Evolutionary conservation across 2,113 vertebrate species (phyloP).

Genomic region (Acanthisitta chloris): DNA sequence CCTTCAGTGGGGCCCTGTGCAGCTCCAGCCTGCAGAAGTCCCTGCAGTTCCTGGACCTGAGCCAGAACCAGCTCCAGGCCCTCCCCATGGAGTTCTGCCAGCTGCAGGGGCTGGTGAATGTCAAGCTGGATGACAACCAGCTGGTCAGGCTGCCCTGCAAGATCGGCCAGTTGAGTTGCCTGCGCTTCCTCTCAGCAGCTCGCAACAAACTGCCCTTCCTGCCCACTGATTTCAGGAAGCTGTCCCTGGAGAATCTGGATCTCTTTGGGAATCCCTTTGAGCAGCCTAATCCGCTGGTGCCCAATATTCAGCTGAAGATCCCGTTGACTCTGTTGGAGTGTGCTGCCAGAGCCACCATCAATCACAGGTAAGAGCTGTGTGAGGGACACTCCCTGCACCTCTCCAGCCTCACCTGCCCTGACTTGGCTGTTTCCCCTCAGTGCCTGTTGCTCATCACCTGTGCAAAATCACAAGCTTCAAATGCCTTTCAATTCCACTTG

Average conservation of each 20-base stretch:
- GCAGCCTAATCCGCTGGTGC: constrained; percentile 80
- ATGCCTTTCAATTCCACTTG: neutral
- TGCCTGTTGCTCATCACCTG: neutral
- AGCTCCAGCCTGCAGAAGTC: constrained; percentile 84
- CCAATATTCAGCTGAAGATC: constrained; percentile 83
- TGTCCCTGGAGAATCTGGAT: constrained; percentile 90
- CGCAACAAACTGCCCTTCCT: constrained; percentile 88
- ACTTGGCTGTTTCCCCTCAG: rapidly evolving
- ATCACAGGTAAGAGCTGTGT: constrained; percentile 77
- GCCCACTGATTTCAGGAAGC: constrained; percentile 84
- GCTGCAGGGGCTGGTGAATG: constrained; percentile 78
- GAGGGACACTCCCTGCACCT: rapidly evolving
- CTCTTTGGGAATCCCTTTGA: constrained; percentile 92
- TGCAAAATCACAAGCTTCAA: rapidly evolving
- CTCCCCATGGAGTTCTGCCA: constrained; percentile 89
- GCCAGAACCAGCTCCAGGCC: constrained; percentile 85
- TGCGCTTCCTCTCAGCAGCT: constrained; percentile 87
- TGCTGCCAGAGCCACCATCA: constrained; percentile 77
- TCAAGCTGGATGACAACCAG: constrained; percentile 89
- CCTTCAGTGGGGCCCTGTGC: constrained; percentile 86
- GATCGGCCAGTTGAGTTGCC: constrained; percentile 80
- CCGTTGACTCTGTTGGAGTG: constrained; percentile 85
- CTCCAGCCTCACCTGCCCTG: neutral
- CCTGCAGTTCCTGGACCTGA: constrained; percentile 88
- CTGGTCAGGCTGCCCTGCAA: constrained; percentile 82